A percentile compares a stretch with the other conserved stretches of the same genome.
phyloP scores from a whole-genome alignment of 2,113 vertebrate species.

The Cyanistes caeruleus region DNA sequence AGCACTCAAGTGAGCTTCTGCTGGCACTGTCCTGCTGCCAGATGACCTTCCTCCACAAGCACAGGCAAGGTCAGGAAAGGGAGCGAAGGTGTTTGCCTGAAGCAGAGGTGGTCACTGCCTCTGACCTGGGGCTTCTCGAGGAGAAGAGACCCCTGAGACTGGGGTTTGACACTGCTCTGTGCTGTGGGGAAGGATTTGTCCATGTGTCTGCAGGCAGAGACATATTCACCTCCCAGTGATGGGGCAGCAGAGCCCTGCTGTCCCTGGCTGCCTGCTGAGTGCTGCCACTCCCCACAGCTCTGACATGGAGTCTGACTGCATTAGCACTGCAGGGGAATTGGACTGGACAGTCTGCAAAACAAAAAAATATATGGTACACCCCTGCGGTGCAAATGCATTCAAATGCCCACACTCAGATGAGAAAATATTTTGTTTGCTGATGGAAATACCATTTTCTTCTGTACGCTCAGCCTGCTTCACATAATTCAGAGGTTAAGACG shows the following conservation, averaged over 20 bases:
- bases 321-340: background rate
- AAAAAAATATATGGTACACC: background rate
- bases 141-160: background rate
- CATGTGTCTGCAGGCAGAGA: fast-evolving
- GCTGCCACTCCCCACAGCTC: background rate
- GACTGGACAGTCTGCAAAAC: background rate
- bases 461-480: fast-evolving
- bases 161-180: fast-evolving
- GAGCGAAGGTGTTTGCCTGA: background rate
- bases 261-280: background rate
- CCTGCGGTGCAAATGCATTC: background rate
- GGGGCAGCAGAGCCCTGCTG: background rate
- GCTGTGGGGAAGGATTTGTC: background rate
- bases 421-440: background rate
- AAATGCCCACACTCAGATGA: background rate
- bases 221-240: fast-evolving
- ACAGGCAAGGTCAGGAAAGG: background rate
- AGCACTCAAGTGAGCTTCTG: background rate
- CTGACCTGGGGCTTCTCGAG: background rate
- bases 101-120: background rate
- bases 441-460: background rate
- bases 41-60: background rate
- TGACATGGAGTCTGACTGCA: background rate
- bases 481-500: background rate
- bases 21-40: background rate